Evolutionary conservation across 2,888 invertebrate genomes (phyloP).

Genomic region (Odontocolon sp.): DNA sequence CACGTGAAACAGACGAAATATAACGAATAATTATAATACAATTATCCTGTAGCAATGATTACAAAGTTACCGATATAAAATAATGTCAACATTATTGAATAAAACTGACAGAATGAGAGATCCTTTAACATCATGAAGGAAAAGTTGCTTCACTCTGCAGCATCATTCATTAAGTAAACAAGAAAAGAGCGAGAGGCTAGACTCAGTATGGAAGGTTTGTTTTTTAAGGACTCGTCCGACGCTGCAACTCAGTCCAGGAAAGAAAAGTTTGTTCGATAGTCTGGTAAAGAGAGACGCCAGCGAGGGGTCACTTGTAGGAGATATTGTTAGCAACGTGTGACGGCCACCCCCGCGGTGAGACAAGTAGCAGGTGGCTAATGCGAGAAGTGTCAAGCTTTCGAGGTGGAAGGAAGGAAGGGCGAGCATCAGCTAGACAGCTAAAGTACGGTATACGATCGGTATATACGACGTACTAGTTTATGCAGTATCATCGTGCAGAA

Average conservation of each 20-base stretch:
- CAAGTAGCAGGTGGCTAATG: conserved; percentile 76
- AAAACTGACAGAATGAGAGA: too few relatives aligned
- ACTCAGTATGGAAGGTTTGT: too few relatives aligned
- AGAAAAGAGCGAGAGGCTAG: too few relatives aligned
- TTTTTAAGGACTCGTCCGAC: too few relatives aligned
- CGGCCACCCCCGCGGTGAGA: conserved; percentile 63
- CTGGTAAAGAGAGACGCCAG: conserved; percentile 31
- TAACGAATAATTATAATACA: too few relatives aligned
- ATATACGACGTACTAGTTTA: conserved; percentile 22
- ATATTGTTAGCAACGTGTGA: conserved; percentile 52
- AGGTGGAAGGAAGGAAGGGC: conserved; percentile 53
- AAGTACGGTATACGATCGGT: conserved; percentile 8
- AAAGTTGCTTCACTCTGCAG: too few relatives aligned
- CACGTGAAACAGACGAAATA: too few relatives aligned
- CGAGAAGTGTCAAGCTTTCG: conserved; percentile 58
- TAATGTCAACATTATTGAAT: too few relatives aligned
- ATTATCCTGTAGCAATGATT: too few relatives aligned
- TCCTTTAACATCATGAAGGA: too few relatives aligned
- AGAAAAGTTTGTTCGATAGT: conserved; percentile 24
- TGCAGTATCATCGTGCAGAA: conserved; percentile 4
- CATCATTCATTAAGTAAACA: too few relatives aligned
- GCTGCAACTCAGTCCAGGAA: neutral
- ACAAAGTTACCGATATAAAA: too few relatives aligned
- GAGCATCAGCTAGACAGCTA: conserved; percentile 56
- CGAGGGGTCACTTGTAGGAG: conserved; percentile 53